Base-by-base conservation (phyloP, 2,888 invertebrate genomes). In the Macrophya annulata region DNA sequence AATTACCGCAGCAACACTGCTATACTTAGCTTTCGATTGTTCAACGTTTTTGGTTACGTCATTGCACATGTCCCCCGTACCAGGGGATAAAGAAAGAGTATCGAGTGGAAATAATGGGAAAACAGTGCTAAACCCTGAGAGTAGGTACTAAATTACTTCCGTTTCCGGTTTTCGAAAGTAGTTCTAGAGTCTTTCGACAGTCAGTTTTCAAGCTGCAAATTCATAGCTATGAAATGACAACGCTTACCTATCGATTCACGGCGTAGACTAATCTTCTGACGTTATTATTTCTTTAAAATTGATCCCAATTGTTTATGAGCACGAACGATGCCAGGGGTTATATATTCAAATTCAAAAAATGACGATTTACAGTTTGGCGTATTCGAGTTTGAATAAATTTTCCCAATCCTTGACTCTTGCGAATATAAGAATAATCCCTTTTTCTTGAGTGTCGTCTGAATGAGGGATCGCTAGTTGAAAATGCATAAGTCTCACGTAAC, bases 11-110 rank as follows among this genome's bases (percentile, higher is more conserved):
- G 25, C 65, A 45, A 15, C 45, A 68, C n/a, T 10, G 51, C 68
- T 83, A 83, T 83, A 83, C 31, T 83, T 83, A 83, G 83, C 83
- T 65, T 71, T 48, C 71, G 68, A 83, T 83, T 83, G 83, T 83
- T 83, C 37, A 68, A 83, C 45, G 68, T 68, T 37, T 51, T 45
- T 83, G 25, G 68, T 83, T n/a, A 51, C 83, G 83, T 83, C 65
- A 83, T n/a, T 51, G 68, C 62, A 68, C 83, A 71, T 83, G 83
- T 55, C 82, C 82, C 62, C 68, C 12, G 21, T 25, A 21, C 62
- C 62, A 12, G 12, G 40, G 12, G 40, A 25, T 25, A 71, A 51
- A 37, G 59, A 25, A 43, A 48, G 48, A 51, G 43, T 65, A 62
- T 62, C 21, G 21, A 65, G 62, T 21, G 31, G 21, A 48, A 51